A percentile compares a stretch with the other conserved stretches of the same genome.
These are phyloP conservation scores for Hetaerina titia DNA, from an alignment of 2,888 invertebrate genomes.

Conservation along the genomic window DNA sequence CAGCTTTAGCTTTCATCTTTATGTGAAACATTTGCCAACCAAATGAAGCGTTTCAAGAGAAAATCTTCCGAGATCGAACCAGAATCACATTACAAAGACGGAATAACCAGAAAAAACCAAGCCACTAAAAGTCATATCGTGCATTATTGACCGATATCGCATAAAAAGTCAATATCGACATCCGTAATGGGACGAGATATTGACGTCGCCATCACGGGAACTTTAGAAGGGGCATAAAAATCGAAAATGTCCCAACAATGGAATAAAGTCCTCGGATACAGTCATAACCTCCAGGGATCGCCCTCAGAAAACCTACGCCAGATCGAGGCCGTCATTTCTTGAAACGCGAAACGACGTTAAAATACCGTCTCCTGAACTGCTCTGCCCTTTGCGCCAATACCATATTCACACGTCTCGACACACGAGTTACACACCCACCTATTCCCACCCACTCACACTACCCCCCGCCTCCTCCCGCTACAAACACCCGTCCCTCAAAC, in stretches of 20 bases:
- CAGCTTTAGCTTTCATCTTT: no score
- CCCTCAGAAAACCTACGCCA: not conserved
- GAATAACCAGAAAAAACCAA: not conserved
- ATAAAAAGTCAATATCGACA: not conserved
- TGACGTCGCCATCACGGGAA: not conserved
- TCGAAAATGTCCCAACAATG: not conserved
- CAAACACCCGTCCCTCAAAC: not conserved
- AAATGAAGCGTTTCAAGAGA: not conserved
- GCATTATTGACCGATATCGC: not conserved
- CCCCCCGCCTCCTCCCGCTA: not conserved
- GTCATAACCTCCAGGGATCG: not conserved
- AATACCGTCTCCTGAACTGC: not conserved
- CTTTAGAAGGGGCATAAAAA: not conserved
- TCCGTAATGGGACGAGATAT: not conserved
- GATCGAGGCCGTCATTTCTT: not conserved
- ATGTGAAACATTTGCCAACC: no score
- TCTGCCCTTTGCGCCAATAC: slow-evolving; percentile 12
- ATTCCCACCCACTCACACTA: not conserved
- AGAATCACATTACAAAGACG: not conserved
- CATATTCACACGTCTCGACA: slow-evolving; percentile 19
- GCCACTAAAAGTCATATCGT: not conserved
- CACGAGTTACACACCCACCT: not conserved
- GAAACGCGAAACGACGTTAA: not conserved
- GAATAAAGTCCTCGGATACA: slow-evolving; percentile 32
- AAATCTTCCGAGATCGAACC: not conserved